phyloP scores from a whole-genome alignment of 2,113 vertebrate species.

The Xyliphius kryptos region DNA sequence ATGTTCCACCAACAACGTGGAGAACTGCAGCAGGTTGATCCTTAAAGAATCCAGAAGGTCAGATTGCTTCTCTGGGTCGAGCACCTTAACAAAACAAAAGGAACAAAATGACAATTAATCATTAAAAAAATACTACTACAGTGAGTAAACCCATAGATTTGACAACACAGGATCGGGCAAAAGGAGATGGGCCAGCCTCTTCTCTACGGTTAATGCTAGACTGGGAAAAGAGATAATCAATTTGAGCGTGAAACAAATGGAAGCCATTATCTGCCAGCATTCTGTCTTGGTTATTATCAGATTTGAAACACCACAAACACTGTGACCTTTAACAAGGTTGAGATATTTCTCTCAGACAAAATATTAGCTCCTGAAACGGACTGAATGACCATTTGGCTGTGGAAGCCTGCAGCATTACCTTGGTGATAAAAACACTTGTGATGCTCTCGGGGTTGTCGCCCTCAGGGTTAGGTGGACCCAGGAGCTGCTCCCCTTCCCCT shows the following conservation, averaged over 20 bases:
- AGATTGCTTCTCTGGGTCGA: constrained; percentile 92
- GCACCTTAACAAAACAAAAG: constrained; percentile 73
- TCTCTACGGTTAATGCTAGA: constrained; percentile 16
- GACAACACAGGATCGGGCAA: too few species aligned
- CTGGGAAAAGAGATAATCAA: constrained; percentile 32
- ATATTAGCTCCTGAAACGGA: too few species aligned
- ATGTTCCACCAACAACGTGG: constrained; percentile 90
- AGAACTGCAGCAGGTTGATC: constrained; percentile 91
- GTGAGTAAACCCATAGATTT: too few species aligned
- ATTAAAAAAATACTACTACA: neutral
- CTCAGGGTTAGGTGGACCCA: constrained; percentile 95
- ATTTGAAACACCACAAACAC: constrained; percentile 56
- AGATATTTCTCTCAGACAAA: constrained; percentile 58
- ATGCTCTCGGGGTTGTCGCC: constrained; percentile 97
- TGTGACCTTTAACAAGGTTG: constrained; percentile 58
- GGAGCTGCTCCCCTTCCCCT: constrained; percentile 89
- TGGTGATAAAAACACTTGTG: constrained; percentile 97
- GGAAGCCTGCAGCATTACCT: constrained; percentile 64
- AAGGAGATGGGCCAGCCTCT: neutral
- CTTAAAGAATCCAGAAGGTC: constrained; percentile 92
- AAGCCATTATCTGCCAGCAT: constrained; percentile 19
- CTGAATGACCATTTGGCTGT: too few species aligned
- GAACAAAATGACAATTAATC: too few species aligned
- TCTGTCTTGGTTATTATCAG: constrained; percentile 38
- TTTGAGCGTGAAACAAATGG: constrained; percentile 34